Evolutionary conservation across 2,888 invertebrate species (phyloP), one percentile per base, ranked within the genome.

Genomic region (Drosophila buzzatii): DNA sequence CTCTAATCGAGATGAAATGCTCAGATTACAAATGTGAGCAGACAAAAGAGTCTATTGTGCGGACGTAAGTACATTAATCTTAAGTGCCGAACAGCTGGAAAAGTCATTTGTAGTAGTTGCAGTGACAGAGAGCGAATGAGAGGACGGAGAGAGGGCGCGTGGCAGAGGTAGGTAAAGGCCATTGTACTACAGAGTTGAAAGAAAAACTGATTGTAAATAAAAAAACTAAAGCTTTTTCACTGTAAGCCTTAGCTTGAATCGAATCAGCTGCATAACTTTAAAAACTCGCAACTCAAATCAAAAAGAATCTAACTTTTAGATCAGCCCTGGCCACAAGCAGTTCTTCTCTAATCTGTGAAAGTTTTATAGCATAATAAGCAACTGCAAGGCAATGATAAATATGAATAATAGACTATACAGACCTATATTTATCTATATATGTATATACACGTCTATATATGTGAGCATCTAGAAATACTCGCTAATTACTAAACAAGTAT

Each of bases 1-100:
- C n/a, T 16, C 53, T 55, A 66, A 78, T 67, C 59, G 62, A 70
- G 80, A 76, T 75, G 67, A 70, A 67, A 64, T 41, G 18, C 55
- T 42, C 59, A 63, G 76, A 80, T 80, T 77, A 69, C 16, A 16
- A 49, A 58, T 31, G 23, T n/a, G 33, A n/a, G 14, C 39, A 52
- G n/a, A 53, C 55, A 56, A 67, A 23, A 69, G 69, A 39, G n/a
- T 33, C 18, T 14, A 49, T 14, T 63, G 39, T 67, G 10, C 2
- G 8, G 14, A 45, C 14, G 23, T 41, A 53, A 18, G 18, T 68
- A n/a, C 51, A 18, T 49, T 58, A 58, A 71, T 27, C 53, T 59
- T 45, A 39, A 78, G 66, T 72, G 61, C 1, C 45, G 41, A 55
- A 37, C 37, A 42, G 53, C 45, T 52, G 56, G 55, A 35, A 52